Conservation (phyloP, 1,140 invertebrate species). For the Calosoma granatense region DNA sequence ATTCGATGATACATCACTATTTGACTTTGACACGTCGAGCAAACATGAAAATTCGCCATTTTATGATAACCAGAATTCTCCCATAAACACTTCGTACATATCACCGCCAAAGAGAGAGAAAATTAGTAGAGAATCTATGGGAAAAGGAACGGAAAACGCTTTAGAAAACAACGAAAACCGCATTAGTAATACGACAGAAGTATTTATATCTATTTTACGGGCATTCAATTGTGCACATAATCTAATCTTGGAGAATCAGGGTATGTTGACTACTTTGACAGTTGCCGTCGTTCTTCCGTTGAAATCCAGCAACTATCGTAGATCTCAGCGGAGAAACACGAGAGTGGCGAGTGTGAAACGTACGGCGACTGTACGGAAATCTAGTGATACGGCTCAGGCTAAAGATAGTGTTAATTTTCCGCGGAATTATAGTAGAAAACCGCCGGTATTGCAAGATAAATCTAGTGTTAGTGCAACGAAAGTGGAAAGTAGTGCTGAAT, state of each 20-base stretch:
- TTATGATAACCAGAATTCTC: neutral
- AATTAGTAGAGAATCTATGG: neutral
- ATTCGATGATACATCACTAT: constrained; percentile 40
- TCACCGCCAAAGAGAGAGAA: constrained; percentile 16
- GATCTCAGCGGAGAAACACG: too few relatives aligned
- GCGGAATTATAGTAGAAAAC: neutral
- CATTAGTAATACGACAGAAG: constrained; percentile 31
- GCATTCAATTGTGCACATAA: constrained; percentile 83
- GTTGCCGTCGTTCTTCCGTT: constrained; percentile 66
- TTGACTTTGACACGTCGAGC: constrained; percentile 27
- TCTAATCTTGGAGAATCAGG: constrained; percentile 76
- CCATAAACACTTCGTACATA: constrained; percentile 16
- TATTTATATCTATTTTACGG: constrained; percentile 68
- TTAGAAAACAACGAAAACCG: constrained; percentile 18
- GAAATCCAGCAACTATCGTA: constrained; percentile 24
- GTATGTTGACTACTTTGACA: constrained; percentile 78
- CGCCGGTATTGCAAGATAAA: neutral
- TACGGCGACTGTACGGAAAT: neutral
- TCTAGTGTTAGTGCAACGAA: neutral
- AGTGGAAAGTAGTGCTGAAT: neutral
- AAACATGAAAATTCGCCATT: constrained; percentile 25
- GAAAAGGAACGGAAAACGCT: neutral
- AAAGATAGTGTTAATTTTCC: neutral
- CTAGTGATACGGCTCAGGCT: neutral
- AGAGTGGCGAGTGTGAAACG: constrained; percentile 8